Percentiles rank a stretch among this genome's conserved stretches.
Evolutionary conservation across 2,888 invertebrate species (phyloP).

Genomic region (Trilocha varians): DNA sequence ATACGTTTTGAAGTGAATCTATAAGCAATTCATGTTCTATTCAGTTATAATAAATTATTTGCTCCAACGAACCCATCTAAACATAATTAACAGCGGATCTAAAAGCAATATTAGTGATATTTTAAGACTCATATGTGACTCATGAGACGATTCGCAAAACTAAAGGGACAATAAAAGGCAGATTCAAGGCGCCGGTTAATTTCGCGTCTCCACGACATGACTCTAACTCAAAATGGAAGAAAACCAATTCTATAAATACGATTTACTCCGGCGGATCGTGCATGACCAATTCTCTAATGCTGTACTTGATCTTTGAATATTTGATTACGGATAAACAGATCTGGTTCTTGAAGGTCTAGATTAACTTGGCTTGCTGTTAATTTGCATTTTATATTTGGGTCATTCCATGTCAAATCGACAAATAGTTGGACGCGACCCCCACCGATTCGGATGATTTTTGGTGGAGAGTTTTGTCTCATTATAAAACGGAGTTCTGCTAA

Average conservation of each 20-base stretch:
- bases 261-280: constrained; percentile 32
- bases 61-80: neutral
- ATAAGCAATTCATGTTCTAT: too few relatives aligned
- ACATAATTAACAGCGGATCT: constrained; percentile 18
- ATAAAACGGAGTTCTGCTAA: too few relatives aligned
- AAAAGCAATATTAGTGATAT: constrained; percentile 26
- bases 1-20: too few relatives aligned
- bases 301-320: constrained; percentile 22
- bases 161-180: constrained; percentile 46
- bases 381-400: too few relatives aligned
- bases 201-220: constrained; percentile 40
- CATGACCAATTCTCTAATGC: constrained; percentile 67
- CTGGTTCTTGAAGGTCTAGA: neutral
- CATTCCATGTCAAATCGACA: too few relatives aligned
- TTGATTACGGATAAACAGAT: neutral
- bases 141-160: constrained; percentile 45
- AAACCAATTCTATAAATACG: constrained; percentile 54
- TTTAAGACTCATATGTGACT: constrained; percentile 54
- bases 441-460: too few relatives aligned
- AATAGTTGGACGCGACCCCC: too few relatives aligned
- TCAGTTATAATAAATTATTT: too few relatives aligned
- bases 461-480: too few relatives aligned
- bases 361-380: too few relatives aligned
- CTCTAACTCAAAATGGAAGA: constrained; percentile 53
- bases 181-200: constrained; percentile 59